phyloP scores from a whole-genome alignment of 2,797 vertebrate genomes.

The Dendrocincla fuliginosa region DNA sequence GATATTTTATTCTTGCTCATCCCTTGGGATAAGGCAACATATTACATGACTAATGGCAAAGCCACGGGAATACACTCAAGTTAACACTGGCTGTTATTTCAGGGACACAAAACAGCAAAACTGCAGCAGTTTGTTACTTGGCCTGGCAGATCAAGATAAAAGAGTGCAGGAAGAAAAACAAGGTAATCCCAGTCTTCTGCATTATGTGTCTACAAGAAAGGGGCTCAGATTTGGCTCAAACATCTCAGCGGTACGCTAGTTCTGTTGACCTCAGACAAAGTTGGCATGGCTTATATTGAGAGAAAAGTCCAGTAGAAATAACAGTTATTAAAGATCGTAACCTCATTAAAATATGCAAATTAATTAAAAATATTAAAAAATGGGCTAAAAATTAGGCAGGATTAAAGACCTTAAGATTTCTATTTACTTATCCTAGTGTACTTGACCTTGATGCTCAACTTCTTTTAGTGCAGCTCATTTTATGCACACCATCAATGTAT shows the following conservation, averaged over 20 bases:
- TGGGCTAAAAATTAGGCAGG: not conserved
- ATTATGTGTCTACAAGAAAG: not conserved
- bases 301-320: not conserved
- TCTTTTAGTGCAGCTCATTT: not conserved
- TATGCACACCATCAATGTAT: not conserved
- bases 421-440: not conserved
- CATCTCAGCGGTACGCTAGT: not conserved
- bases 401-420: not conserved
- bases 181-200: not conserved
- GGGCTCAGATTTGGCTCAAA: not conserved
- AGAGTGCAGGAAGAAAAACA: not conserved
- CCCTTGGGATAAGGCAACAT: not conserved
- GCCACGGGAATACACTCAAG: not conserved
- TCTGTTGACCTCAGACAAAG: not conserved
- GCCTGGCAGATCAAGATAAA: not conserved
- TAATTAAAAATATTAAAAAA: too few species aligned
- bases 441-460: not conserved
- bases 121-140: not conserved
- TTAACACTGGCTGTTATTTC: not conserved
- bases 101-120: not conserved
- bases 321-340: not conserved
- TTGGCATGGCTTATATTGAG: not conserved
- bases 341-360: not conserved
- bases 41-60: not conserved
- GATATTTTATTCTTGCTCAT: not conserved